Evolutionary conservation across 1,140 invertebrate species (phyloP), one percentile per base, ranked within the genome.

Genomic region (Bombus superbus): DNA sequence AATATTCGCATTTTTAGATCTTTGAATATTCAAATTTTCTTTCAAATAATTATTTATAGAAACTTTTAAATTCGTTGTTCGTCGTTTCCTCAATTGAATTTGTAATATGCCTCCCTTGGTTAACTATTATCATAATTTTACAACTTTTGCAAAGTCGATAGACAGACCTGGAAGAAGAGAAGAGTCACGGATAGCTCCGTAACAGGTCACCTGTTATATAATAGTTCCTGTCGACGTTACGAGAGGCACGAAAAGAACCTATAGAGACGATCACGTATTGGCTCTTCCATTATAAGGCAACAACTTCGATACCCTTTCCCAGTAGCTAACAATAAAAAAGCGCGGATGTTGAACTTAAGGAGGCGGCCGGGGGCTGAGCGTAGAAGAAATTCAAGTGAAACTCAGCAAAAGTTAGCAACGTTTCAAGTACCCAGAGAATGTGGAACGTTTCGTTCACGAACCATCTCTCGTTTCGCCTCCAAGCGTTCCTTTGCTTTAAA

Each of bases 251-350:
- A 76, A 18, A 64, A 72, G 76, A 80, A 78, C 80, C 91, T 91
- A 92, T 91, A 92, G 81, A 91, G 62, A 32, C 77, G 83, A 91
- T 92, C 91, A 92, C 91, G 91, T 92, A 87, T 91, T 87, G 71
- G 72, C 90, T 88, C 90, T 92, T 86, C 74, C 82, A 84, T 84
- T 85, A 85, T 86, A 71, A 88, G 87, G 86, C 69, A 89, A 86
- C 78, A 89, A 81, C 80, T 86, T 76, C 81, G 77, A 78, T 85
- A 88, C 81, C 81, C 79, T 85, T 87, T 74, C 18, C 64, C 75
- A 42, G 22, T 42, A 64, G 42, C 71, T 42, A 81, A 81, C 74
- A 89, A 89, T 87, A 83, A 86, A 71, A 62, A 72, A 44, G 38
- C 74, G 72, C 35, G 72, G 79, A 80, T 89, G 72, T 86, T 89